Conservation (phyloP, 1,140 invertebrate species). For the Pectinophora gossypiella region DNA sequence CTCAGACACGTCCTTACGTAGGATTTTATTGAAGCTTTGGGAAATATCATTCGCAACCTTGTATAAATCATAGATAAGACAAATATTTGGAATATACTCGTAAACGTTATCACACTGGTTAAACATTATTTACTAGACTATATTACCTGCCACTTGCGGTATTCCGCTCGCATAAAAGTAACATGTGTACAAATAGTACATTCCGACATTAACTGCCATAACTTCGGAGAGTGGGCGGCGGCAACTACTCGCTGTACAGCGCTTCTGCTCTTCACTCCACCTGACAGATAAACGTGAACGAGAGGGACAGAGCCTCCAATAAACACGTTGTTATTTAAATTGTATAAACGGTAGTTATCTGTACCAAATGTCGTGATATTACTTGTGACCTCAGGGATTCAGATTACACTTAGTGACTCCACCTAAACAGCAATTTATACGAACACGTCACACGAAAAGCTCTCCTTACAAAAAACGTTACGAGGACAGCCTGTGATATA, state of each 20-base stretch:
- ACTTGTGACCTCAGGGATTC: conserved; percentile 42
- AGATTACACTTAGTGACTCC: conserved; percentile 5
- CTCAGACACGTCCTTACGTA: no score
- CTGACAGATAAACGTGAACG: conserved; percentile 12
- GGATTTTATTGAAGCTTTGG: no score
- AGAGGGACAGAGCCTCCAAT: conserved; percentile 33
- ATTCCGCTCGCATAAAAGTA: not conserved
- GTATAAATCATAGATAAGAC: no score
- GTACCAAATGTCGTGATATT: conserved; percentile 18
- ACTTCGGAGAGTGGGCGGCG: conserved; percentile 46
- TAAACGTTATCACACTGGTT: not conserved
- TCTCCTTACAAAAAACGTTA: not conserved
- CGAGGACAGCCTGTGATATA: not conserved
- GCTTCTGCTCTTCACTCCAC: conserved; percentile 26
- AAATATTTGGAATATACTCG: no score
- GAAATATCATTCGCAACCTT: no score
- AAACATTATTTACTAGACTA: not conserved
- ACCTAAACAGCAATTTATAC: not conserved
- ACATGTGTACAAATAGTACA: conserved; percentile 18
- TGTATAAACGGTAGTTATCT: conserved; percentile 13
- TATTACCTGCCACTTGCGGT: not conserved
- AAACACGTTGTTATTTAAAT: conserved; percentile 25
- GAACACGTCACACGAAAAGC: not conserved
- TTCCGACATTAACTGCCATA: conserved; percentile 36
- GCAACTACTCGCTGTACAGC: conserved; percentile 28